A percentile compares a stretch with the other conserved stretches of the same genome.
These are phyloP conservation scores for Porites divaricata DNA, from an alignment of 92 coral and sea anemone species.

Conservation along the genomic window DNA sequence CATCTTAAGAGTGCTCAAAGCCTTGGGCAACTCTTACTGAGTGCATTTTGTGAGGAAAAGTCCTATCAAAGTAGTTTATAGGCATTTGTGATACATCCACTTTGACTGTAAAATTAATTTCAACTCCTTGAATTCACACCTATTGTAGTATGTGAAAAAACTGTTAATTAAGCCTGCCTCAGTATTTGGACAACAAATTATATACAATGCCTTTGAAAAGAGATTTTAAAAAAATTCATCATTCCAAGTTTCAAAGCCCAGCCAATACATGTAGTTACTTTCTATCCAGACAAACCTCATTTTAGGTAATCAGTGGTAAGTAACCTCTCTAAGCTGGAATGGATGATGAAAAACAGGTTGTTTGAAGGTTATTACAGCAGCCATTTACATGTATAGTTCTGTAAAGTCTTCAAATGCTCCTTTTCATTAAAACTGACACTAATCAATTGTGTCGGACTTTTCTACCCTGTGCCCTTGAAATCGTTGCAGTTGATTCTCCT, in stretches of 20 bases:
- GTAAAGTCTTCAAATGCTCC: background rate
- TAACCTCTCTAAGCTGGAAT: no score
- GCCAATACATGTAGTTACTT: constrained; percentile 3
- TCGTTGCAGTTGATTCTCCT: no score
- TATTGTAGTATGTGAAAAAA: no score
- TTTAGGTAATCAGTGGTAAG: no score
- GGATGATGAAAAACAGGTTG: no score
- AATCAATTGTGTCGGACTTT: background rate
- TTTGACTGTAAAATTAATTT: no score
- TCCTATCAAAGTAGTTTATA: constrained; percentile 1
- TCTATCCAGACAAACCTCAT: no score
- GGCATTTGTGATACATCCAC: background rate
- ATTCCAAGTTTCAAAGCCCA: constrained; percentile 6
- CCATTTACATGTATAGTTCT: no score
- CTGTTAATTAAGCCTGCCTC: no score
- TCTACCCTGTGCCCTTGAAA: no score
- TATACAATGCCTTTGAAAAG: constrained; percentile 1
- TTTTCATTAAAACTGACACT: background rate
- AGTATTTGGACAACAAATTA: background rate
- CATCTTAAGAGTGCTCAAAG: constrained; percentile 6
- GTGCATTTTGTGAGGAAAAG: background rate
- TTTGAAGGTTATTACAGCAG: no score
- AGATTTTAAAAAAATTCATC: background rate
- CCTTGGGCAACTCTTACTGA: constrained; percentile 1
- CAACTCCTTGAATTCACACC: no score